Evolutionary conservation across 2,797 vertebrate species (phyloP).

Genomic region (Saxicola maurus): DNA sequence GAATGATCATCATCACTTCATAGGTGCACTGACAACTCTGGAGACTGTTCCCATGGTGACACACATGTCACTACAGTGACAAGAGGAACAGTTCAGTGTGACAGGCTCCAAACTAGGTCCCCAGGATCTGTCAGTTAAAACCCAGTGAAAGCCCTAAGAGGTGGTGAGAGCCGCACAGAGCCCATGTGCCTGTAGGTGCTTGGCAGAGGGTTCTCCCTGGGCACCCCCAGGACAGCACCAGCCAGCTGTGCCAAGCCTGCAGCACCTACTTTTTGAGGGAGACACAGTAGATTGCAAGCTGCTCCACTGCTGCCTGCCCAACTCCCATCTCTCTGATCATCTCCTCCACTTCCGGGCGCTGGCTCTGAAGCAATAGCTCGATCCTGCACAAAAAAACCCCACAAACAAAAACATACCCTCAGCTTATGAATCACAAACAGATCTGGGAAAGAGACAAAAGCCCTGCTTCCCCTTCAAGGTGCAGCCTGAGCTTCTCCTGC

Average conservation of each 20-base stretch:
- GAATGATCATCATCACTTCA: constrained; percentile 24
- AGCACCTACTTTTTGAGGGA: constrained; percentile 92
- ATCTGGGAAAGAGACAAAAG: background rate
- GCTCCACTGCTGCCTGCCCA: constrained; percentile 87
- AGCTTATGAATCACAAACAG: background rate
- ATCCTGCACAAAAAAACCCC: constrained; percentile 71
- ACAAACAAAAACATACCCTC: background rate
- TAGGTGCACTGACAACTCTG: constrained; percentile 34
- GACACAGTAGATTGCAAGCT: constrained; percentile 92
- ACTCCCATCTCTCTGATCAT: constrained; percentile 94
- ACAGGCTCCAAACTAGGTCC: constrained; percentile 36
- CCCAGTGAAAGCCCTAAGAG: background rate
- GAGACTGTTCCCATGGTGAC: constrained; percentile 64
- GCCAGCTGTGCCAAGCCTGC: background rate
- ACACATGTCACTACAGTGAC: constrained; percentile 31
- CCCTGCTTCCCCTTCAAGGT: background rate
- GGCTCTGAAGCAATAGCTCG: constrained; percentile 86
- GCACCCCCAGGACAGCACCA: background rate
- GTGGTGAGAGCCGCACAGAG: accelerated
- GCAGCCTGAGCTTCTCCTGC: background rate
- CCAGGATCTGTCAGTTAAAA: constrained; percentile 22
- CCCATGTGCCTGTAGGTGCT: accelerated
- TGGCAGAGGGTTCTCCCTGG: background rate
- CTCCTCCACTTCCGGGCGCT: constrained; percentile 88
- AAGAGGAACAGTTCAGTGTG: constrained; percentile 9